Conservation (phyloP, 2,797 vertebrate genomes). For the Siniperca obscura region DNA sequence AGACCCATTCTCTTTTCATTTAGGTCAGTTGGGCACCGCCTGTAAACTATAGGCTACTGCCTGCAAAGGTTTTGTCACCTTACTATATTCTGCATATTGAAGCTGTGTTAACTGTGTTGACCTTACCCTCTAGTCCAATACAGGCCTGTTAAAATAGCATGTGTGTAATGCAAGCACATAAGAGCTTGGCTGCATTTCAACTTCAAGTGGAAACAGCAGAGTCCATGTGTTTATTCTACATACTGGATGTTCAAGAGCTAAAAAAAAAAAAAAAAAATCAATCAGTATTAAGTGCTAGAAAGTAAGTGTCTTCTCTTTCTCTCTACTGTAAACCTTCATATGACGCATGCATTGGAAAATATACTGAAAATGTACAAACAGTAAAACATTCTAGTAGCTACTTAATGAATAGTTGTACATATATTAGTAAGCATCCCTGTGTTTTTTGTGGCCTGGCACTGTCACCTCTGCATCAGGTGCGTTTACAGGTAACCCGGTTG, state of each 20-base stretch:
- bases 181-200: background rate
- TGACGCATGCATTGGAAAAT: background rate
- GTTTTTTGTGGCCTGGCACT: background rate
- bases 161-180: background rate
- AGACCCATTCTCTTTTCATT: background rate
- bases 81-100: background rate
- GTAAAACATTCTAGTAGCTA: background rate
- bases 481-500: conserved; percentile 13
- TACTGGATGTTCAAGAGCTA: too few relatives aligned
- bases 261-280: too few relatives aligned
- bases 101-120: background rate
- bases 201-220: background rate
- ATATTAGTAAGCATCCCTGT: background rate
- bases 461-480: conserved; percentile 12
- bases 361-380: background rate
- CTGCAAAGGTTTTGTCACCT: background rate
- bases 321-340: background rate
- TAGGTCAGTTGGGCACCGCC: background rate
- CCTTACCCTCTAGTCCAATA: background rate
- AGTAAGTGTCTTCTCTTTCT: background rate
- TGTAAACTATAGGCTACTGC: background rate
- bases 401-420: background rate
- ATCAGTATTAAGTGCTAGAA: background rate
- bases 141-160: background rate
- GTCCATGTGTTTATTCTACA: background rate